phyloP scores from a whole-genome alignment of 2,888 invertebrate genomes.

The Ypsolopha scabrella region DNA sequence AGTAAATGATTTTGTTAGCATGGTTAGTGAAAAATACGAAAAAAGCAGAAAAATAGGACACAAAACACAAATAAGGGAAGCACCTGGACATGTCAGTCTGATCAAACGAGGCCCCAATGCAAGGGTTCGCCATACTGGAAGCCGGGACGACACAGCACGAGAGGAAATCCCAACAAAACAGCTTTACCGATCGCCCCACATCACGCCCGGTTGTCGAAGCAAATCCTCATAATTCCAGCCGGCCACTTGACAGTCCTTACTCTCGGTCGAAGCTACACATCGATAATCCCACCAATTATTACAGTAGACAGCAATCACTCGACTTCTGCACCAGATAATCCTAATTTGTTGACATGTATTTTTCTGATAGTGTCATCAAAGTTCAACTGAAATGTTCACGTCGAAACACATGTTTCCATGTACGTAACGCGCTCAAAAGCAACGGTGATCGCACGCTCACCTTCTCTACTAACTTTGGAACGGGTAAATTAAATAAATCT shows the following conservation, averaged over 20 bases:
- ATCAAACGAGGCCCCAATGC: constrained; percentile 77
- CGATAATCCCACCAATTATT: constrained; percentile 8
- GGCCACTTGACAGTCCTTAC: constrained; percentile 8
- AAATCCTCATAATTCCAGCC: constrained; percentile 31
- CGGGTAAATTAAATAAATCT: constrained; percentile 44
- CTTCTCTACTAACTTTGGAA: constrained; percentile 39
- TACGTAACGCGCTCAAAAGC: constrained; percentile 33
- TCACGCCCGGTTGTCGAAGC: constrained; percentile 40
- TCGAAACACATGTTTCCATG: constrained; percentile 64
- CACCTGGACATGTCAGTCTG: constrained; percentile 77
- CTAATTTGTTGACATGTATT: constrained; percentile 57
- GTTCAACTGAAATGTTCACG: constrained; percentile 52
- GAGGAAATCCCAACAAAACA: neutral
- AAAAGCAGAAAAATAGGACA: neutral
- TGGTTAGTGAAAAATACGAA: neutral
- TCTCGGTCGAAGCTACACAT: neutral
- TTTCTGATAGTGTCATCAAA: constrained; percentile 28
- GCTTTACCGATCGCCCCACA: constrained; percentile 38
- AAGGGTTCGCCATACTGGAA: constrained; percentile 53
- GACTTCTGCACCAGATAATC: constrained; percentile 32
- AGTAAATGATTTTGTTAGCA: neutral
- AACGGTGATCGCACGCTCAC: constrained; percentile 33
- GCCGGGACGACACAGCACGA: constrained; percentile 19
- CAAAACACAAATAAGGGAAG: constrained; percentile 1
- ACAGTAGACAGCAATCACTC: constrained; percentile 20